These are phyloP conservation scores for Iguana delicatissima DNA, from an alignment of 2,797 vertebrate genomes.

Conservation along the genomic window DNA sequence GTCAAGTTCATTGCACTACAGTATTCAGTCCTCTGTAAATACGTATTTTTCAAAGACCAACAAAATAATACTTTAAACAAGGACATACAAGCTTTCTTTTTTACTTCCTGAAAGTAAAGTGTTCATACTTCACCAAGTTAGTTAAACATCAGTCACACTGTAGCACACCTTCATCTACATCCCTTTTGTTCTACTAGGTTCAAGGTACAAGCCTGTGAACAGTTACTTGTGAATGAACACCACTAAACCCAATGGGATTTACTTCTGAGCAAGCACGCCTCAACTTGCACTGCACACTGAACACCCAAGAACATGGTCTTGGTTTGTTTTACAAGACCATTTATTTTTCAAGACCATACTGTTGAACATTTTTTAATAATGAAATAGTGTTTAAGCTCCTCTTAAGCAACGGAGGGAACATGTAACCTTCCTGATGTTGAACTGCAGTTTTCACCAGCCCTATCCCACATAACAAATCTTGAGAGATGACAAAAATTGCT, in stretches of 20 bases:
- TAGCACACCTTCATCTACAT: not conserved
- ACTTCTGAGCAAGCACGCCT: not conserved
- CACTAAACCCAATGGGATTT: not conserved
- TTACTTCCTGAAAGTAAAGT: not conserved
- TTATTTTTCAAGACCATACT: not conserved
- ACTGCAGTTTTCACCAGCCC: not conserved
- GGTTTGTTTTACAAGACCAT: not conserved
- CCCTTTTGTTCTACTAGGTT: conserved; percentile 28
- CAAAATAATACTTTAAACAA: conserved; percentile 1
- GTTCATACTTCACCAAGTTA: not conserved
- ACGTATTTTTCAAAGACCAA: conserved; percentile 54
- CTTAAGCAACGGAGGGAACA: not conserved
- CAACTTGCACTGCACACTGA: not conserved
- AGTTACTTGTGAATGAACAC: conserved; percentile 12
- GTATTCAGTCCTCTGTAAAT: conserved; percentile 31
- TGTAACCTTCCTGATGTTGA: not conserved
- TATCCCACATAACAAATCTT: not conserved
- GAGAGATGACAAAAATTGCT: not conserved
- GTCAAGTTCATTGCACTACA: conserved; percentile 54
- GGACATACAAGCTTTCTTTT: not conserved
- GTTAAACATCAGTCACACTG: not conserved
- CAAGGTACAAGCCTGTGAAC: not conserved
- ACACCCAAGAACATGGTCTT: not conserved
- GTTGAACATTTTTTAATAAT: not conserved
- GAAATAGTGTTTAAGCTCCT: not conserved